Evolutionary conservation across 2,888 invertebrate genomes (phyloP).

Genomic region (Tribolium freemani): DNA sequence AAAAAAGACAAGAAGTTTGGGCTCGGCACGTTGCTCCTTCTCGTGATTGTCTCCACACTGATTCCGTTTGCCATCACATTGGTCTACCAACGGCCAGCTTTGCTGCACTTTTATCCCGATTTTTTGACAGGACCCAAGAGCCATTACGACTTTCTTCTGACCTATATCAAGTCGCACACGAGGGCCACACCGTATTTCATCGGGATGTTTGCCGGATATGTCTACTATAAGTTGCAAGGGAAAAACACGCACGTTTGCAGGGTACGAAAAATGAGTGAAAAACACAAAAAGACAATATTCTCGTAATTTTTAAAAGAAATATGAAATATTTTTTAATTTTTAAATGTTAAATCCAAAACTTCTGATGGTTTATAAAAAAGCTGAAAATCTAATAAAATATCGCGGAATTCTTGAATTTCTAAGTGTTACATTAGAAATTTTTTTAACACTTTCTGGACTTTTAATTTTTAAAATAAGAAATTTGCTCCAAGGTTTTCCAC

Average conservation of each 20-base stretch:
- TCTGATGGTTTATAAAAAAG: too few relatives aligned
- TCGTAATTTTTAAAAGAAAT: too few relatives aligned
- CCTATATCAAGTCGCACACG: conserved; percentile 75
- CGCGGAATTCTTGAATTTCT: too few relatives aligned
- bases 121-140: conserved; percentile 71
- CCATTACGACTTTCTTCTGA: conserved; percentile 70
- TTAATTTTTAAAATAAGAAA: too few relatives aligned
- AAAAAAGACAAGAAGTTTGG: conserved; percentile 66
- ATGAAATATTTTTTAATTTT: too few relatives aligned
- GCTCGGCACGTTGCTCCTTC: conserved; percentile 61
- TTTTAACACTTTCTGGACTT: background rate
- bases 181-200: conserved; percentile 73
- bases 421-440: background rate
- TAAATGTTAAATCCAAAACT: too few relatives aligned
- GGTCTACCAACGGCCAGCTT: conserved; percentile 68
- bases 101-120: conserved; percentile 73
- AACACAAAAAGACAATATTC: too few relatives aligned
- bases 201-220: conserved; percentile 72
- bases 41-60: conserved; percentile 67
- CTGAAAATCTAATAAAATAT: too few relatives aligned
- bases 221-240: conserved; percentile 64
- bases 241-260: conserved; percentile 59
- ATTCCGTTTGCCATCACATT: conserved; percentile 72
- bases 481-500: too few relatives aligned
- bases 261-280: conserved; percentile 54